Percentiles rank a stretch among this genome's conserved stretches.
phyloP scores from a whole-genome alignment of 2,888 invertebrate species.

The Philopedon plagiatum region DNA sequence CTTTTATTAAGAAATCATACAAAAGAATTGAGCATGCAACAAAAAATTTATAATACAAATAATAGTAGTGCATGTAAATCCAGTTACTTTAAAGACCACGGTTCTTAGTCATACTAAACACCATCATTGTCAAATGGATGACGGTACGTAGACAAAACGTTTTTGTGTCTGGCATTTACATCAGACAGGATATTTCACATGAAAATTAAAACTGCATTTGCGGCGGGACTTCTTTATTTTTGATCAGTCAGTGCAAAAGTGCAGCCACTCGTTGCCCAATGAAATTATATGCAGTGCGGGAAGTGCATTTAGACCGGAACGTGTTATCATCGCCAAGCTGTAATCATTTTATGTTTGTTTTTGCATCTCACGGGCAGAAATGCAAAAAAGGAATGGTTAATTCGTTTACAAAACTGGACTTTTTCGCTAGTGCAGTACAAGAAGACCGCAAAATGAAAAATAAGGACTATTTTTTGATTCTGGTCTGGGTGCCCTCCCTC shows the following conservation, averaged over 20 bases:
- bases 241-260: conserved; percentile 27
- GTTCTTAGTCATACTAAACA: conserved; percentile 3
- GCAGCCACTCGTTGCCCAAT: conserved; percentile 13
- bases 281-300: conserved; percentile 28
- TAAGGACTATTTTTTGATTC: no score
- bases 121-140: conserved; percentile 4
- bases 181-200: conserved; percentile 37
- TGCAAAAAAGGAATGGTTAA: no score
- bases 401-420: no score
- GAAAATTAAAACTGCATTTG: conserved; percentile 36
- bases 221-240: conserved; percentile 29
- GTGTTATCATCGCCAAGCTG: not conserved
- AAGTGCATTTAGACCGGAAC: conserved; percentile 34
- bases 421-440: no score
- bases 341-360: not conserved
- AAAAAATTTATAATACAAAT: no score
- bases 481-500: no score
- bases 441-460: no score
- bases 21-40: no score
- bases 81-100: not conserved
- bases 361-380: not conserved
- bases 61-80: no score
- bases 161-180: not conserved
- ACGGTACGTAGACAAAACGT: not conserved
- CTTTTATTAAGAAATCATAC: no score